Percentiles rank a stretch among this genome's conserved stretches.
Evolutionary conservation across 1,140 invertebrate genomes (phyloP).

Genomic region (Elymnias hypermnestra): DNA sequence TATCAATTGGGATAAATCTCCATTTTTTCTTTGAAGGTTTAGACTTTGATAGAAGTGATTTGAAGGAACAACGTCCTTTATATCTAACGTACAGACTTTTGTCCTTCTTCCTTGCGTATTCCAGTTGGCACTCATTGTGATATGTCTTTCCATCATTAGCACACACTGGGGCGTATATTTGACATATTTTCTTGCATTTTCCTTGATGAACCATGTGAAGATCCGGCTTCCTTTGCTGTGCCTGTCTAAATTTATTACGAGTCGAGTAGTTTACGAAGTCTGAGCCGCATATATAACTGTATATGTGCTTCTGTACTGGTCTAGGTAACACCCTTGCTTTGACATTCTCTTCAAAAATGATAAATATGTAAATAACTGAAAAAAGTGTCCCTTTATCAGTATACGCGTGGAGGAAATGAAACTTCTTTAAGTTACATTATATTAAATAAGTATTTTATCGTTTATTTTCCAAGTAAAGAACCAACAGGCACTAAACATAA

Average conservation of each 20-base stretch:
- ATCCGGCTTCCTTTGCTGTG: conserved; percentile 15
- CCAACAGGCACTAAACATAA: too few relatives aligned
- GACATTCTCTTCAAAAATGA: too few relatives aligned
- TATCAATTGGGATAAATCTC: too few relatives aligned
- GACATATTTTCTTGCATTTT: conserved; percentile 26
- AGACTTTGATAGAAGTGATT: not conserved
- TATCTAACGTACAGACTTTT: conserved; percentile 4
- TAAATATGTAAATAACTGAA: not conserved
- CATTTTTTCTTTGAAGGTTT: too few relatives aligned
- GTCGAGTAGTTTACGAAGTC: conserved; percentile 24
- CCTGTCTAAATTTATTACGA: conserved; percentile 12
- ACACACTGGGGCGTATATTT: conserved; percentile 27
- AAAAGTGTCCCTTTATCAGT: too few relatives aligned
- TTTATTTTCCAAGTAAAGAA: too few relatives aligned
- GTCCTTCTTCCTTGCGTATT: conserved; percentile 19
- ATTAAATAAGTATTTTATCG: too few relatives aligned
- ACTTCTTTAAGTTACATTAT: too few relatives aligned
- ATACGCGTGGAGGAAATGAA: too few relatives aligned
- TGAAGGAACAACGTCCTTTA: conserved; percentile 1
- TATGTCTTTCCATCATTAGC: conserved; percentile 26
- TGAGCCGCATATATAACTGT: conserved; percentile 22
- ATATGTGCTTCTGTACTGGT: conserved; percentile 10
- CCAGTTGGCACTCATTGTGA: conserved; percentile 27
- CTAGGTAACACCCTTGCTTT: conserved; percentile 8
- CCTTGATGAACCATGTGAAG: conserved; percentile 20